Conservation (phyloP, 2,113 vertebrate genomes). For the Tragulus kanchil region DNA sequence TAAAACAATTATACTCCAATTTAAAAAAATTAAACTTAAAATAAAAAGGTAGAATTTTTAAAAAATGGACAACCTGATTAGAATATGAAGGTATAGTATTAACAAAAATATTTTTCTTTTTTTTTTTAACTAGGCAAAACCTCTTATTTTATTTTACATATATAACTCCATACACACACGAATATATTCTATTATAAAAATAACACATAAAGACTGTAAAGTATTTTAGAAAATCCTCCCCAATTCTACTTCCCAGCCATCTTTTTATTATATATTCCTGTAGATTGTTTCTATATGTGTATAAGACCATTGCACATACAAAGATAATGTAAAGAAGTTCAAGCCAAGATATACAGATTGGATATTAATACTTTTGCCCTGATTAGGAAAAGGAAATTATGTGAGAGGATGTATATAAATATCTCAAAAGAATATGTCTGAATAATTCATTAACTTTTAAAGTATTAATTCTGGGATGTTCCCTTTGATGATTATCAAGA, state of each 20-base stretch:
- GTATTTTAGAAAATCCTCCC: neutral
- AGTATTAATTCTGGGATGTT: slow-evolving; percentile 57
- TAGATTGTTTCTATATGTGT: slow-evolving; percentile 26
- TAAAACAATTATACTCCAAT: too few species aligned
- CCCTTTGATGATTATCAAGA: slow-evolving; percentile 50
- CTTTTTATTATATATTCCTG: neutral
- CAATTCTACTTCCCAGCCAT: neutral
- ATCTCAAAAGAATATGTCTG: slow-evolving; percentile 57
- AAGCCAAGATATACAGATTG: slow-evolving; percentile 37
- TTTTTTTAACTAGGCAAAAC: neutral
- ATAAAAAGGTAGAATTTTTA: too few species aligned
- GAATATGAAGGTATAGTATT: too few species aligned
- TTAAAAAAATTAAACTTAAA: too few species aligned
- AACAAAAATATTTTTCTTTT: too few species aligned
- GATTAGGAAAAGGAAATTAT: slow-evolving; percentile 58
- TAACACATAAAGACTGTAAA: neutral
- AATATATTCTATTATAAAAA: slow-evolving; percentile 27
- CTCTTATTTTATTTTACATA: neutral
- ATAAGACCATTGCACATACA: slow-evolving; percentile 5
- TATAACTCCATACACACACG: neutral
- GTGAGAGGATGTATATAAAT: slow-evolving; percentile 57
- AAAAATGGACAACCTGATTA: too few species aligned
- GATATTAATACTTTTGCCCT: slow-evolving; percentile 45
- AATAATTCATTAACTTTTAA: slow-evolving; percentile 71
- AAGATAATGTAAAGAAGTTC: slow-evolving; percentile 61